Base-by-base conservation (phyloP, 2,797 vertebrate species). In the Cygnus olor region DNA sequence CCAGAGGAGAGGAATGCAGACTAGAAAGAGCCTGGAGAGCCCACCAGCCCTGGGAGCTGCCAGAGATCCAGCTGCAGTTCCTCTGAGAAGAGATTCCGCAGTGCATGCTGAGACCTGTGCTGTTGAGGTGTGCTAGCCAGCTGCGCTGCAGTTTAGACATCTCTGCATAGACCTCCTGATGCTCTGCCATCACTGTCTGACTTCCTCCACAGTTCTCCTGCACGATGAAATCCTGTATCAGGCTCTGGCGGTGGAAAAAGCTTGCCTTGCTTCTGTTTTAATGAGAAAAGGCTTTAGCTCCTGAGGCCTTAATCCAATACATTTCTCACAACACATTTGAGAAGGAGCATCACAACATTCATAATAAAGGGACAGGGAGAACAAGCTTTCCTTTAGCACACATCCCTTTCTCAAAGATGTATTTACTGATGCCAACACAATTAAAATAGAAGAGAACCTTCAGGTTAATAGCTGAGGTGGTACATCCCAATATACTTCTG, bases 361-460 rank as follows among this genome's bases (percentile, higher is more conserved):
- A 36, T 6, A 36, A 36, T 40, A 34, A 76, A 93, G 11, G 17
- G 6, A 73, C 73, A 85, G 14, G 24, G n/a, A 88, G n/a, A 91
- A 42, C 24, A 83, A 87, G 69, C 65, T 76, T 78, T 88, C 28
- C 44, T 85, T 89, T 22, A 89, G 63, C 24, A 87, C 65, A 65
- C 19, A 74, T 47, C 8, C 25, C 12, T 53, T 51, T 65, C 56
- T 63, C 38, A 60, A 76, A 71, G 28, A 72, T 17, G 30, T 61
- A 24, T 49, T 84, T 77, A 54, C 28, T 44, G 58, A 17, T 4
- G 7, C 44, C 53, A 82, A 73, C 19, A 53, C 36, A 71, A 85
- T 68, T 47, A 72, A 73, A 89, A 82, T 45, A 80, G 73, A 72
- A 86, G 56, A 0, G 0, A 69, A 22, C 47, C 68, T 93, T 85